phyloP scores from a whole-genome alignment of 2,888 invertebrate genomes.

The Nemapogon koenigi region DNA sequence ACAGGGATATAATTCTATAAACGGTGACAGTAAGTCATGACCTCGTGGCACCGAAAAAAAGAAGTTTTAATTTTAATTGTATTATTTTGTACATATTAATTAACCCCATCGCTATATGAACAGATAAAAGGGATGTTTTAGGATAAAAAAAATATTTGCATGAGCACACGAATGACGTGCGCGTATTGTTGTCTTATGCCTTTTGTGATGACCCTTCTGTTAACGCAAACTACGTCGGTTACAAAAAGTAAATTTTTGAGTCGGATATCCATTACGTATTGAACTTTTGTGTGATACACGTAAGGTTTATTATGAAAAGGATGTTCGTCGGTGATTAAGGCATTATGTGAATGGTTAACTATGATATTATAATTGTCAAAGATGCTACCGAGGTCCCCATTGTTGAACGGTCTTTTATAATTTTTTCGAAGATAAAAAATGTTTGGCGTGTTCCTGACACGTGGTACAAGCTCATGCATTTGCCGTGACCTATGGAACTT shows the following conservation, averaged over 20 bases:
- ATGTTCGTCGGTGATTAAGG: constrained; percentile 27
- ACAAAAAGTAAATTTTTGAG: constrained; percentile 31
- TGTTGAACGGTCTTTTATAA: constrained; percentile 59
- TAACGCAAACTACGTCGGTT: constrained; percentile 34
- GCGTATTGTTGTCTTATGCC: constrained; percentile 60
- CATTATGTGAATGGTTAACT: constrained; percentile 26
- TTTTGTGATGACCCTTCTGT: constrained; percentile 65
- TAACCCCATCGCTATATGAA: constrained; percentile 55
- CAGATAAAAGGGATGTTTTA: constrained; percentile 59
- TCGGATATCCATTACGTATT: constrained; percentile 30
- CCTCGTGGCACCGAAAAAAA: constrained; percentile 54
- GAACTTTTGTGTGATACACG: constrained; percentile 26
- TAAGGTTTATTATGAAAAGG: constrained; percentile 34
- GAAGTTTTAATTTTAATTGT: constrained; percentile 55
- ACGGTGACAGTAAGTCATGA: constrained; percentile 56
- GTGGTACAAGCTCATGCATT: constrained; percentile 50
- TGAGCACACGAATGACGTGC: constrained; percentile 63
- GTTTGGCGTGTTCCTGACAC: constrained; percentile 64
- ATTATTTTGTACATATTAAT: constrained; percentile 61
- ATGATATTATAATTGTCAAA: constrained; percentile 64
- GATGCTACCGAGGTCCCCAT: constrained; percentile 59
- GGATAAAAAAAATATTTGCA: constrained; percentile 62
- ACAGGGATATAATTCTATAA: constrained; percentile 47
- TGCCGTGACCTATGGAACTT: constrained; percentile 61
- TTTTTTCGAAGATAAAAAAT: constrained; percentile 62